phyloP scores from a whole-genome alignment of 2,113 vertebrate species.

The Pardalotus punctatus region DNA sequence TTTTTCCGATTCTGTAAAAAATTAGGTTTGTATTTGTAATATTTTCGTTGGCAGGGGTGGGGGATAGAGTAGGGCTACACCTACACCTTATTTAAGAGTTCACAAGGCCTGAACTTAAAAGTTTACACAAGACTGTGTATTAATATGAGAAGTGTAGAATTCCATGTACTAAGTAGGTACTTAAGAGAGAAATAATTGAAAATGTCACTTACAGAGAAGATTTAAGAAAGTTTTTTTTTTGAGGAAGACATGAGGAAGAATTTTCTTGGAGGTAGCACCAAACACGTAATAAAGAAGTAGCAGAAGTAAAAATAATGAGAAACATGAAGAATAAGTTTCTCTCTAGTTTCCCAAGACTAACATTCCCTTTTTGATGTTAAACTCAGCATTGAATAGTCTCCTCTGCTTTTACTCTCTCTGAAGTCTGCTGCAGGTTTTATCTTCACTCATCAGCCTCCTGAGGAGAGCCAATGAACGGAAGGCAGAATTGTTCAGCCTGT shows the following conservation, averaged over 20 bases:
- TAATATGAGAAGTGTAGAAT: not conserved
- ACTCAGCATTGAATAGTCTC: not conserved
- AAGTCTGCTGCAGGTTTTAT: constrained; percentile 54
- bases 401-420: not conserved
- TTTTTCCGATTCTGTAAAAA: not conserved
- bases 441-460: constrained; percentile 54
- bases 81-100: not conserved
- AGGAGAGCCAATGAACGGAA: constrained; percentile 70
- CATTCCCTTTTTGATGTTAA: not conserved
- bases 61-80: not conserved
- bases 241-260: not conserved
- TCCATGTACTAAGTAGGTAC: not conserved
- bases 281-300: not conserved
- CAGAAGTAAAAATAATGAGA: not conserved
- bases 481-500: constrained; percentile 56
- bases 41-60: not conserved
- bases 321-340: not conserved
- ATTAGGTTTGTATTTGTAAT: not conserved
- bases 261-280: not conserved
- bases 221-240: not conserved
- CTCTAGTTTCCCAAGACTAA: not conserved
- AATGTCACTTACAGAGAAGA: not conserved
- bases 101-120: not conserved
- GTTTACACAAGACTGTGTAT: not conserved
- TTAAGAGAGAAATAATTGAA: not conserved